Evolutionary conservation across 2,113 vertebrate genomes (phyloP).

Genomic region (Furnarius figulus): DNA sequence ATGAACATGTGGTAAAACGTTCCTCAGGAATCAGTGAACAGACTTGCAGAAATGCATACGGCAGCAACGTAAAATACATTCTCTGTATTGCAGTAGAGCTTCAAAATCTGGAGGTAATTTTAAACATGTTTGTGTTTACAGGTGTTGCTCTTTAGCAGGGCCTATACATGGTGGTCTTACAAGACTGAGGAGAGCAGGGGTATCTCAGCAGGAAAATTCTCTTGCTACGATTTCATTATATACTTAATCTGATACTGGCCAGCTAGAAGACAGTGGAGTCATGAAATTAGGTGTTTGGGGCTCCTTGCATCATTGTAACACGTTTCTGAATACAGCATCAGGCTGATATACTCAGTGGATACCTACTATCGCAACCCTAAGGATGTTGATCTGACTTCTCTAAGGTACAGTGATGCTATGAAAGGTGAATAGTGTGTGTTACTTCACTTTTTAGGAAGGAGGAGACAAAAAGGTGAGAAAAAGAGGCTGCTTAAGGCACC

Average conservation of each 20-base stretch:
- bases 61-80: background rate
- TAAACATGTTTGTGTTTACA: background rate
- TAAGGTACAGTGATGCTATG: background rate
- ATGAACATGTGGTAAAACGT: background rate
- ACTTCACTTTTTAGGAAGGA: rapidly evolving
- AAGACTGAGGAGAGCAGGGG: background rate
- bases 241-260: background rate
- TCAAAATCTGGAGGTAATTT: background rate
- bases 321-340: background rate
- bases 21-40: background rate
- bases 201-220: background rate
- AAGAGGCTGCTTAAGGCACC: background rate
- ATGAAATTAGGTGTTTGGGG: background rate
- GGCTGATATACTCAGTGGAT: background rate
- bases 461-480: background rate
- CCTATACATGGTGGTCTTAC: rapidly evolving
- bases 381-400: background rate
- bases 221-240: background rate
- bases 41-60: background rate
- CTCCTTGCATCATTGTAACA: background rate
- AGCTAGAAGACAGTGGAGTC: background rate
- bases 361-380: background rate
- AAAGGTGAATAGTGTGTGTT: background rate
- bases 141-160: background rate
- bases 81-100: background rate